phyloP scores from a whole-genome alignment of 2,113 vertebrate species.

The Anser cygnoides region DNA sequence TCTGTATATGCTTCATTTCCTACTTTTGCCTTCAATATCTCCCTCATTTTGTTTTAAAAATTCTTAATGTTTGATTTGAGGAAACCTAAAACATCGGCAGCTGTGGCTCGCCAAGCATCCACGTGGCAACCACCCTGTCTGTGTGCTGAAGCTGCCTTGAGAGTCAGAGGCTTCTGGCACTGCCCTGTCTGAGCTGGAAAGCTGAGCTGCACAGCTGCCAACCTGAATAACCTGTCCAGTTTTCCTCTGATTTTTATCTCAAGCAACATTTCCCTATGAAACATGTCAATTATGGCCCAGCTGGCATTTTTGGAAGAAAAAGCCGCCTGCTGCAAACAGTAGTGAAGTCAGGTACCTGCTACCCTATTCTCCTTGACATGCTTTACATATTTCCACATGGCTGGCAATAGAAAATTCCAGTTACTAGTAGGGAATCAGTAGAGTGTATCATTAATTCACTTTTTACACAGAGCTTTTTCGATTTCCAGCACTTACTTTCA shows the following conservation, averaged over 20 bases:
- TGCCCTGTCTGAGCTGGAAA: not conserved
- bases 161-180: rapidly evolving
- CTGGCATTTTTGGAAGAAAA: not conserved
- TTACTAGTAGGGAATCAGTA: not conserved
- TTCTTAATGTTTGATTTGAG: not conserved
- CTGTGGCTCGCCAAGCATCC: not conserved
- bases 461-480: not conserved
- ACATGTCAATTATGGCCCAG: not conserved
- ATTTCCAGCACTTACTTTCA: not conserved
- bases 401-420: not conserved
- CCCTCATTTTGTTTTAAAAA: not conserved
- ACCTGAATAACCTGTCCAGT: not conserved
- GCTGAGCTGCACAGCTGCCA: not conserved
- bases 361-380: rapidly evolving
- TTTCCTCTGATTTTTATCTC: not conserved
- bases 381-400: not conserved
- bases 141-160: not conserved
- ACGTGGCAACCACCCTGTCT: not conserved
- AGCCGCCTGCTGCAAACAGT: not conserved
- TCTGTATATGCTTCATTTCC: not conserved
- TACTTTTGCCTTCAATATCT: not conserved
- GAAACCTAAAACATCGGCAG: not conserved
- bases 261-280: not conserved
- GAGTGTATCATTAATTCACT: not conserved
- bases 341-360: not conserved